phyloP scores from a whole-genome alignment of 2,113 vertebrate genomes.

The Takifugu flavidus region DNA sequence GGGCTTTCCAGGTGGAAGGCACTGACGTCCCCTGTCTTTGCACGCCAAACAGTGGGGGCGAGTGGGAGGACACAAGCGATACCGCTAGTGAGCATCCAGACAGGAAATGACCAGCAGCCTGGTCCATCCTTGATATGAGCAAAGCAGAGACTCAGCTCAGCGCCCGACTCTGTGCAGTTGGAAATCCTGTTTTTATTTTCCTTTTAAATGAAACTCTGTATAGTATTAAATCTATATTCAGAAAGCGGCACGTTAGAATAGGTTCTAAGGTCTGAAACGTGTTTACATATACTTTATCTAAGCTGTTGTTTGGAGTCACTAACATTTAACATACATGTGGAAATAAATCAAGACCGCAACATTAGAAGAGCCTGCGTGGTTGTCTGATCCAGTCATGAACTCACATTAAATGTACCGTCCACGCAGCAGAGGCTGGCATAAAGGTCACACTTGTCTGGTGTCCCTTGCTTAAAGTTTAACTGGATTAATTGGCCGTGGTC shows the following conservation, averaged over 20 bases:
- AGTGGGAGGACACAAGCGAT: constrained; percentile 23
- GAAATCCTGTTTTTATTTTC: constrained; percentile 4
- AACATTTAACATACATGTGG: too few species aligned
- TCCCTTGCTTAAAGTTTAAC: too few species aligned
- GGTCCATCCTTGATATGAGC: constrained; percentile 40
- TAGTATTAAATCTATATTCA: too few species aligned
- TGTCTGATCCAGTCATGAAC: background rate
- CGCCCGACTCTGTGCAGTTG: constrained; percentile 13
- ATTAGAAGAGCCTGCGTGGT: constrained; percentile 4
- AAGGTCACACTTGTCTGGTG: too few species aligned
- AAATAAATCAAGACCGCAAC: background rate
- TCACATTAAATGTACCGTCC: constrained; percentile 4
- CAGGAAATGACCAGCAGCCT: constrained; percentile 59
- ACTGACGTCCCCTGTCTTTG: constrained; percentile 58
- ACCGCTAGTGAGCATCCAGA: background rate
- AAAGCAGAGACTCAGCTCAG: constrained; percentile 13
- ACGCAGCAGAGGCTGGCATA: too few species aligned
- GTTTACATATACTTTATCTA: background rate
- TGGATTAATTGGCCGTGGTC: too few species aligned
- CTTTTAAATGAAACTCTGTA: constrained; percentile 9
- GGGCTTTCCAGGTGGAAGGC: constrained; percentile 67
- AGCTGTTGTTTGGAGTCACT: too few species aligned
- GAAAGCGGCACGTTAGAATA: too few species aligned
- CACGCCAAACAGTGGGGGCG: constrained; percentile 56
- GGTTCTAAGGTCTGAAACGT: too few species aligned